phyloP scores from a whole-genome alignment of 2,888 invertebrate genomes.

The Perizoma flavofasciatum region DNA sequence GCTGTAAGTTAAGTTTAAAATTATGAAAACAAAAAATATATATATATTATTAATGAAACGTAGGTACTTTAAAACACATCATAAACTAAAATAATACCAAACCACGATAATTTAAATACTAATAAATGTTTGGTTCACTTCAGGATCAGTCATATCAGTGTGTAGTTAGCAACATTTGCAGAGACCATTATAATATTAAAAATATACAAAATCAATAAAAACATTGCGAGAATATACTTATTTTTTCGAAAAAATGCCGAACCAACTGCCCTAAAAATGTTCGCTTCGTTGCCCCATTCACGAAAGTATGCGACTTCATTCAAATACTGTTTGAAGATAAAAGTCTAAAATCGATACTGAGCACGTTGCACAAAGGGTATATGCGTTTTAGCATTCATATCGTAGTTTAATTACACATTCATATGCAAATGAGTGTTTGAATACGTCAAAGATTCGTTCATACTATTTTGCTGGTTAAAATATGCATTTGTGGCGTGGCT shows the following conservation, averaged over 20 bases:
- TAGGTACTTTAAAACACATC: too few species aligned
- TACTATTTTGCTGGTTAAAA: conserved; percentile 49
- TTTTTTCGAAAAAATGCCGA: conserved; percentile 12
- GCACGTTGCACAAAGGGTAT: conserved; percentile 51
- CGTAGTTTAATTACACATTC: conserved; percentile 82
- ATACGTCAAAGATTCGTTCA: conserved; percentile 76
- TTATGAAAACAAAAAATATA: too few species aligned
- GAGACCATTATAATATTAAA: too few species aligned
- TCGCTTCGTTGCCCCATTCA: conserved; percentile 28
- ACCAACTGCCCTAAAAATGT: conserved; percentile 22
- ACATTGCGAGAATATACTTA: neutral
- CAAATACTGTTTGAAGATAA: conserved; percentile 36
- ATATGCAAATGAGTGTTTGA: conserved; percentile 78
- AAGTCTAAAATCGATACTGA: conserved; percentile 46
- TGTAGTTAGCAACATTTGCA: too few species aligned
- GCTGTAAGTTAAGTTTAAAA: too few species aligned
- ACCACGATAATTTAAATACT: too few species aligned
- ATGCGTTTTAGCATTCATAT: conserved; percentile 69
- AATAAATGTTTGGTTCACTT: too few species aligned
- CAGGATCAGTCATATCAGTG: too few species aligned
- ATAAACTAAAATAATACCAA: too few species aligned
- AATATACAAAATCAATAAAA: too few species aligned
- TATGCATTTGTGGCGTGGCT: conserved; percentile 75
- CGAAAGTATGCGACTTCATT: conserved; percentile 33
- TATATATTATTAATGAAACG: too few species aligned